Evolutionary conservation across 2,113 vertebrate genomes (phyloP), one percentile per base, ranked within the genome.

Genomic region (Hemibagrus wyckioides): DNA sequence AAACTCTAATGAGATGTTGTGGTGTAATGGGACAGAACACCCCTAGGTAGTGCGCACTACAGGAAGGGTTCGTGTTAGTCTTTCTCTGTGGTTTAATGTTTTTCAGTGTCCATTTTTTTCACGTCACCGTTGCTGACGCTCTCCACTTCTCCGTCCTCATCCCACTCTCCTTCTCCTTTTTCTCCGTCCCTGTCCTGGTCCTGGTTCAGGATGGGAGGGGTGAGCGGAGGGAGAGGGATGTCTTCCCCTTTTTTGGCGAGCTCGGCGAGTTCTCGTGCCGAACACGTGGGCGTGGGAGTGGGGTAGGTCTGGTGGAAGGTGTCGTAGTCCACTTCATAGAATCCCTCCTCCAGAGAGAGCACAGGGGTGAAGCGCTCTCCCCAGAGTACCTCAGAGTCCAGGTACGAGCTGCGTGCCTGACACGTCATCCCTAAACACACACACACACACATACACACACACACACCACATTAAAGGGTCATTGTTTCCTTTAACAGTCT

Each of bases 261-360:
- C 48, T 95, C 95, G 0, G 95, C 93, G n/a, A 97, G 88, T 73
- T 97, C 94, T 2, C 93, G 92, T 77, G 96, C 96, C 0, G 96
- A 96, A 94, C 95, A 96, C 4, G 91, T 92, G 4, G 96, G 96
- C 0, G 96, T 97, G 88, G 96, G 95, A 75, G 96, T 95, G 50
- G 96, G 96, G 52, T 96, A 95, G 9, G 96, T 97, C 76, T 96
- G 91, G 52, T 97, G 96, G 92, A 97, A 97, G 88, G 94, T 95
- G 83, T 96, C 95, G 81, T 97, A 96, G 86, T 97, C 96, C 88
- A 97, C 96, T 90, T 96, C 95, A 1, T 97, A 97, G 91, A 95
- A 96, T 0, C 96, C 96, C 0, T 96, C 96, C 90, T 96, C 96
- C 48, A 97, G 92, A 77, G 94, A 95, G 13, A 97, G 94, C 71